A percentile compares a stretch with the other conserved stretches of the same genome.
These are phyloP conservation scores for Paraplagusia blochii DNA, from an alignment of 2,113 vertebrate genomes.

Conservation along the genomic window DNA sequence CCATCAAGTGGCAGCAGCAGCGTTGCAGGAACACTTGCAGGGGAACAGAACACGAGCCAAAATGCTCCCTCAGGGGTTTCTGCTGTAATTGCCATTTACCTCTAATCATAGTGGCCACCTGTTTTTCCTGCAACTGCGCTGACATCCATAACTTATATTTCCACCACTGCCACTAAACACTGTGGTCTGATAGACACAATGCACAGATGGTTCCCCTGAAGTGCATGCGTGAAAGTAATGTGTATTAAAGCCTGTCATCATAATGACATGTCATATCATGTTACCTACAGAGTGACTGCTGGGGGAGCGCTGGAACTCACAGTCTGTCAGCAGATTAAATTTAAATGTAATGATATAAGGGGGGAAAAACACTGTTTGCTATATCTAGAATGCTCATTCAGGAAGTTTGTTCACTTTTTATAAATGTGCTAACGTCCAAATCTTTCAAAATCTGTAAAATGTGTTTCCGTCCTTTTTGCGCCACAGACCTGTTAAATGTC, in stretches of 20 bases:
- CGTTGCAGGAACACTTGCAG: conserved; percentile 20
- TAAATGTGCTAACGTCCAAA: no score
- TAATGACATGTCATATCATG: not conserved
- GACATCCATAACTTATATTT: conserved; percentile 60
- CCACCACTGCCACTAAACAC: conserved; percentile 39
- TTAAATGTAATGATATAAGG: conserved; percentile 41
- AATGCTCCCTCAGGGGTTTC: conserved; percentile 52
- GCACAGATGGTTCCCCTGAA: conserved; percentile 60
- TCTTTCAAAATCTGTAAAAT: no score
- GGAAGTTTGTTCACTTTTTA: no score
- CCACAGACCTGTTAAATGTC: no score
- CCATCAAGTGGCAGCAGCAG: conserved; percentile 21
- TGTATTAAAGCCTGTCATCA: conserved; percentile 22
- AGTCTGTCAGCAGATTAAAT: conserved; percentile 11
- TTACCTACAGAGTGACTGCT: conserved; percentile 21
- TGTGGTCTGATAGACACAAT: conserved; percentile 40
- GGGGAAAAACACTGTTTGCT: no score
- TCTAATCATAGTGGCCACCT: conserved; percentile 70
- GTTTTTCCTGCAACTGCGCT: conserved; percentile 49
- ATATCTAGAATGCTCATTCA: no score
- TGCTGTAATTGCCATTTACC: conserved; percentile 63
- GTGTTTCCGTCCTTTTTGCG: no score
- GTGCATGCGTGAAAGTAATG: conserved; percentile 26
- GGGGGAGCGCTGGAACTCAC: conserved; percentile 20
- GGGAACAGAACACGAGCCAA: conserved; percentile 33